These are phyloP conservation scores for Patella depressa DNA, from an alignment of 2,888 invertebrate genomes.

Conservation along the genomic window DNA sequence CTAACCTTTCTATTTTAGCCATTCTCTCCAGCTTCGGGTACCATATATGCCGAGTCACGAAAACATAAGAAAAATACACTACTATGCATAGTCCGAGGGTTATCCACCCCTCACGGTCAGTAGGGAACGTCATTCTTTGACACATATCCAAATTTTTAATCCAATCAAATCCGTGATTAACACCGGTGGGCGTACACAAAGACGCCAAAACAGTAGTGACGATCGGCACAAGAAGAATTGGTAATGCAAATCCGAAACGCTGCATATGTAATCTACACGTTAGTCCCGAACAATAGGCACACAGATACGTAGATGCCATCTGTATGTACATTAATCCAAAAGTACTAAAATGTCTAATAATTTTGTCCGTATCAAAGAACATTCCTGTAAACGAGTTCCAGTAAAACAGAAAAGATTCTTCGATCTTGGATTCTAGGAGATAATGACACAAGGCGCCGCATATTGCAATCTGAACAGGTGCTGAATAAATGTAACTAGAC, in stretches of 20 bases:
- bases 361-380: neutral
- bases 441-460: constrained; percentile 21
- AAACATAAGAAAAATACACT: constrained; percentile 92
- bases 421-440: neutral
- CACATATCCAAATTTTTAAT: constrained; percentile 11
- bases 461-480: constrained; percentile 34
- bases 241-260: constrained; percentile 70
- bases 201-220: constrained; percentile 23
- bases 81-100: constrained; percentile 19
- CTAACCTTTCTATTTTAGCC: constrained; percentile 89
- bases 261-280: constrained; percentile 73
- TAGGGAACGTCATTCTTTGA: neutral
- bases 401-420: neutral
- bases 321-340: constrained; percentile 40
- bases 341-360: constrained; percentile 19
- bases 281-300: constrained; percentile 70
- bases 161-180: neutral
- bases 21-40: constrained; percentile 96
- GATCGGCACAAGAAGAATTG: constrained; percentile 68
- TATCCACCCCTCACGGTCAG: neutral
- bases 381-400: neutral
- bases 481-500: constrained; percentile 33
- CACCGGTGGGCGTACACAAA: constrained; percentile 17
- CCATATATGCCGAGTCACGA: constrained; percentile 97
- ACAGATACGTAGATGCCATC: constrained; percentile 29